A percentile compares a stretch with the other conserved stretches of the same genome.
These are phyloP conservation scores for Thelaira solivaga DNA, from an alignment of 2,888 invertebrate genomes.

Conservation along the genomic window DNA sequence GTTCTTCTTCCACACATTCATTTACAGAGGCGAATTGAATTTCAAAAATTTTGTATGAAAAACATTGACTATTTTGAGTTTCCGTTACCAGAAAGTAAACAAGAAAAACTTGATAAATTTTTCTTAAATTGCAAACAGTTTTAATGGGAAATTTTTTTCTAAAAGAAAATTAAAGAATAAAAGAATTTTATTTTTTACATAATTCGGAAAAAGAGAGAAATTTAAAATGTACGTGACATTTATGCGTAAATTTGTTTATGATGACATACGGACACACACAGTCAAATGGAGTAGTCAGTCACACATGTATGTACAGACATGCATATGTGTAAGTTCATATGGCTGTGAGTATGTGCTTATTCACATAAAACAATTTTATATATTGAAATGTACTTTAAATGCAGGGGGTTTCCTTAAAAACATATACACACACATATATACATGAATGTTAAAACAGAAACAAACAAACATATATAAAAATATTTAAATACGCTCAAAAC, in stretches of 20 bases:
- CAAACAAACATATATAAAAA: background rate
- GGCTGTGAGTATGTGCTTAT: background rate
- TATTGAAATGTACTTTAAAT: constrained; percentile 34
- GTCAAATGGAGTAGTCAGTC: constrained; percentile 14
- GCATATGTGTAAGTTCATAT: background rate
- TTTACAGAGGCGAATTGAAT: no score
- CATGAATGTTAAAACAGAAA: background rate
- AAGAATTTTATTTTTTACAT: constrained; percentile 11
- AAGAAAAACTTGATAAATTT: no score
- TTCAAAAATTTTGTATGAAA: no score
- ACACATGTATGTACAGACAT: background rate
- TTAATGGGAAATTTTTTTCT: no score
- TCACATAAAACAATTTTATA: background rate
- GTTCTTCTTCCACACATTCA: no score
- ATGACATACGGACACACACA: constrained; percentile 52
- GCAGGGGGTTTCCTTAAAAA: constrained; percentile 1
- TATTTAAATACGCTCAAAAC: background rate
- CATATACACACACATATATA: background rate
- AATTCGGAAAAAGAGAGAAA: constrained; percentile 60
- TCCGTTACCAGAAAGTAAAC: no score
- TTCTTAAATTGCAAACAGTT: no score
- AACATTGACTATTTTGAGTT: no score
- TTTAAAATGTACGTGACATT: constrained; percentile 75
- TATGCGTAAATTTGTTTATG: constrained; percentile 71
- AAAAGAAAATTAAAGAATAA: no score